Percentiles rank a stretch among this genome's conserved stretches.
Evolutionary conservation across 2,113 vertebrate genomes (phyloP).

Genomic region (Crotalus viridis): DNA sequence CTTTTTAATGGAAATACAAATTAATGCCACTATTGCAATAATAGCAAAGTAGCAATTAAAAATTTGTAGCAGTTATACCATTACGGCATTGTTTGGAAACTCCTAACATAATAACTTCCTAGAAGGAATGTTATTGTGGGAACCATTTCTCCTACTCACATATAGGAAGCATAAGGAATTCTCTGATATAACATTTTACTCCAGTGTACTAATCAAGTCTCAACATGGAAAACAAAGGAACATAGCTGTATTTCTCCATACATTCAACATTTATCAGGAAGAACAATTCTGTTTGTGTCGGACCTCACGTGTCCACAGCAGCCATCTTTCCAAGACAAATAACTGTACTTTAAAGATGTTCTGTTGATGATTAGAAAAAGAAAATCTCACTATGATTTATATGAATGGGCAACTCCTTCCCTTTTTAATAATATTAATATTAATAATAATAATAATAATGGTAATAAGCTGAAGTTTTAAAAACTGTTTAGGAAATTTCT

Average conservation of each 20-base stretch:
- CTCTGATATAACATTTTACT: neutral
- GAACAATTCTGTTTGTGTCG: neutral
- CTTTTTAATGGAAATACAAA: conserved; percentile 15
- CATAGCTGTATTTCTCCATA: neutral
- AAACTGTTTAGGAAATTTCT: neutral
- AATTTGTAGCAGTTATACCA: neutral
- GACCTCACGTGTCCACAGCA: neutral
- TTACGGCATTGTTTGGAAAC: neutral
- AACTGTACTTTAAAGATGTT: neutral
- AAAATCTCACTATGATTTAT: neutral
- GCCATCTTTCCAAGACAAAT: neutral
- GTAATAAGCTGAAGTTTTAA: neutral
- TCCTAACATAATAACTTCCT: neutral
- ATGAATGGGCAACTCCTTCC: neutral
- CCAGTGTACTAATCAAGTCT: neutral
- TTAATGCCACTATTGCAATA: conserved; percentile 22
- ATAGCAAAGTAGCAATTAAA: conserved; percentile 18
- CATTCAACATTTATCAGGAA: neutral
- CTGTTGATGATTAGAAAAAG: neutral
- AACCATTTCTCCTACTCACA: neutral
- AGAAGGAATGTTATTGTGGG: neutral
- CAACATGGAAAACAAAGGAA: conserved; percentile 9
- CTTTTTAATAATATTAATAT: neutral
- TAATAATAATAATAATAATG: neutral
- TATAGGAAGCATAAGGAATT: neutral